Evolutionary conservation across 2,797 vertebrate species (phyloP).

Genomic region (Anguilla pacifica): DNA sequence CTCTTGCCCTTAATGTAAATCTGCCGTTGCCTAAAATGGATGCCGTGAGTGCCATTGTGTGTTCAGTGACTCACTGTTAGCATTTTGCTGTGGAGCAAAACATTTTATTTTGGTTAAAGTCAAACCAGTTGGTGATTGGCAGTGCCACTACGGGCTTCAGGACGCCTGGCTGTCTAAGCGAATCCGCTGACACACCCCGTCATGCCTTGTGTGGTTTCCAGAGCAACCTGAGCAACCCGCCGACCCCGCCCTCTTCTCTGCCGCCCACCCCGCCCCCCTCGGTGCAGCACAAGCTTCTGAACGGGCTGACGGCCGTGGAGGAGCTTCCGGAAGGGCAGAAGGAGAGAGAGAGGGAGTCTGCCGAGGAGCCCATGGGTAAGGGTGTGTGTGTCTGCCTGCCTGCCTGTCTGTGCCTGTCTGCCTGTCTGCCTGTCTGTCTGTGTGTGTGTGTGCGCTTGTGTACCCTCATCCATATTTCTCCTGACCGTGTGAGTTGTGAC

Average conservation of each 20-base stretch:
- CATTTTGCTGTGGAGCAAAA: not conserved
- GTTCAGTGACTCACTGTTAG: not conserved
- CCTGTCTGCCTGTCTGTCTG: no score
- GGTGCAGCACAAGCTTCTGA: conserved; percentile 96
- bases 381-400: not conserved
- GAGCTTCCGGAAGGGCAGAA: conserved; percentile 86
- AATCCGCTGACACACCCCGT: not conserved
- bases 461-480: not conserved
- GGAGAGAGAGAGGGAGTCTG: conserved; percentile 59
- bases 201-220: conserved; percentile 57
- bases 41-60: no score
- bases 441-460: not conserved
- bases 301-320: conserved; percentile 88
- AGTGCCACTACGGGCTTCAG: not conserved
- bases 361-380: conserved; percentile 80
- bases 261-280: conserved; percentile 97
- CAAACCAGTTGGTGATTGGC: not conserved
- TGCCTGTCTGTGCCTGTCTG: not conserved
- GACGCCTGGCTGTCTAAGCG: not conserved
- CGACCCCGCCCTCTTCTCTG: conserved; percentile 94
- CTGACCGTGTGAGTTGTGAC: not conserved
- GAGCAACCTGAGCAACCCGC: conserved; percentile 98
- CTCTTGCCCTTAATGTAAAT: no score
- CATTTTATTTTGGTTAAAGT: not conserved
- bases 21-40: no score